Conservation (phyloP, 2,113 vertebrate species). For the Danio rerio region GRCz12tu NC_133188.1:36708001-36708500, state of each 20-base stretch:
- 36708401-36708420: neutral
- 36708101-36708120: constrained; percentile 40
- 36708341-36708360: constrained; percentile 57
- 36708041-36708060: neutral
- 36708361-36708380: neutral
- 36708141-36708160: constrained; percentile 38
- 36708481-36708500: neutral
- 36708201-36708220: constrained; percentile 10
- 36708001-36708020: neutral
- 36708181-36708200: neutral
- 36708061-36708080: neutral
- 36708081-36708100: constrained; percentile 2
- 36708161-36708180: neutral
- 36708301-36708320: constrained; percentile 26
- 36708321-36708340: neutral
- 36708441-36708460: neutral
- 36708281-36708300: constrained; percentile 16
- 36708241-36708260: neutral
- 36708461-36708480: neutral
- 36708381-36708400: neutral
- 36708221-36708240: constrained; percentile 8
- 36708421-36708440: constrained; percentile 27
- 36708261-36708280: neutral
- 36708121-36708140: constrained; percentile 41
- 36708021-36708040: neutral